phyloP scores from a whole-genome alignment of 2,888 invertebrate genomes.

The Chrysolina haemoptera region DNA sequence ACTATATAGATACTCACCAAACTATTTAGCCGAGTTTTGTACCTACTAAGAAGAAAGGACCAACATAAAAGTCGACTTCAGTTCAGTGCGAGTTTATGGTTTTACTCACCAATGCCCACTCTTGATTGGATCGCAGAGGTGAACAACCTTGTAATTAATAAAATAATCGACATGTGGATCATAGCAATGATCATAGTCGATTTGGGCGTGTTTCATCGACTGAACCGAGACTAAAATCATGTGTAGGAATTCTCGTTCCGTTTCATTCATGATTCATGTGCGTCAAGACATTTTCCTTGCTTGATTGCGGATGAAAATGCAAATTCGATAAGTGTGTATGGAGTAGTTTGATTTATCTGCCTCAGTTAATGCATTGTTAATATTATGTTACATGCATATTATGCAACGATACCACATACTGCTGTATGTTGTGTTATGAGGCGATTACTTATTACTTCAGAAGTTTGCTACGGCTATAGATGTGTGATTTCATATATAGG shows the following conservation, averaged over 20 bases:
- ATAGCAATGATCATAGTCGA: background rate
- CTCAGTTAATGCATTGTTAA: background rate
- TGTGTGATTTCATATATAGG: no score
- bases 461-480: no score
- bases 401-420: background rate
- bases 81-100: background rate
- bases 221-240: background rate
- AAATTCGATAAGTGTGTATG: background rate
- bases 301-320: constrained; percentile 19
- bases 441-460: no score
- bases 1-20: no score
- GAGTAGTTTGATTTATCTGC: constrained; percentile 10
- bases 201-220: background rate
- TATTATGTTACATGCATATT: background rate
- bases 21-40: no score
- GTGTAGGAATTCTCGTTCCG: constrained; percentile 12
- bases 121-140: constrained; percentile 17
- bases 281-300: constrained; percentile 5
- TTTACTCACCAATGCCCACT: constrained; percentile 8
- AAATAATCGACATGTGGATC: constrained; percentile 22
- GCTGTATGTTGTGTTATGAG: background rate
- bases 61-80: background rate
- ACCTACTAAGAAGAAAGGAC: no score
- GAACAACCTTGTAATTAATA: constrained; percentile 30
- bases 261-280: constrained; percentile 9